Evolutionary conservation across 2,797 vertebrate genomes (phyloP), one percentile per base, ranked within the genome.

Genomic region (Lutjanus argentimaculatus): DNA sequence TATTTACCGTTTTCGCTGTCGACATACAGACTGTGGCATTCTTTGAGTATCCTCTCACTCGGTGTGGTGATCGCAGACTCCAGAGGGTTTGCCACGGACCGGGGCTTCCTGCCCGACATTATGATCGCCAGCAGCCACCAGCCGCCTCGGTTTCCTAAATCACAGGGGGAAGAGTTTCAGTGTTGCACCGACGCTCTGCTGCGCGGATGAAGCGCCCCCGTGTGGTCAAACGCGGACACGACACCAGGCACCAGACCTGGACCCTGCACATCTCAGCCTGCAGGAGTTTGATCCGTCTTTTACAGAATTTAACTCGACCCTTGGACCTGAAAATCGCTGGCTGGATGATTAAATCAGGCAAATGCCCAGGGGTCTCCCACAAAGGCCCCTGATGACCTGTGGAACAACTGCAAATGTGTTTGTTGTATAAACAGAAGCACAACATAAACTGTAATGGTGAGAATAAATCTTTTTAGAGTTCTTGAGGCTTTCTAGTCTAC

Each of bases 1-100:
- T 63, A 66, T 91, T 95, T 96, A 96, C 96, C 96, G 93, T 96
- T 93, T 15, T 96, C 93, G 84, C 79, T 90, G 94, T 96, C 95
- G 63, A 95, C 89, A 74, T 96, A 96, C 61, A 96, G 67, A 80
- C 64, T 88, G 95, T 96, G 94, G 76, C 96, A 96, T 83, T 96
- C 95, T 87, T 89, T 95, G 59, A 96, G 87, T 36, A 96, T 96
- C 87, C 89, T 88, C 87, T 96, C 96, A 43, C 95, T 95, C 66
- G 95, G 95, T 36, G 94, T 95, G 49, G 91, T 94, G 78, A 96
- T 94, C 5, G 94, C 91, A 7, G 95, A 94, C 85, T 96, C 95
- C 89, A 96, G 82, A 4, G 94, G 93, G 84, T 96, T 96, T 1
- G 95, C 95, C 61, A 96, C 95, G 43, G 86, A 94, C 14, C 96